Conservation (phyloP, 2,113 vertebrate genomes). For the Oenanthe oenanthe region DNA sequence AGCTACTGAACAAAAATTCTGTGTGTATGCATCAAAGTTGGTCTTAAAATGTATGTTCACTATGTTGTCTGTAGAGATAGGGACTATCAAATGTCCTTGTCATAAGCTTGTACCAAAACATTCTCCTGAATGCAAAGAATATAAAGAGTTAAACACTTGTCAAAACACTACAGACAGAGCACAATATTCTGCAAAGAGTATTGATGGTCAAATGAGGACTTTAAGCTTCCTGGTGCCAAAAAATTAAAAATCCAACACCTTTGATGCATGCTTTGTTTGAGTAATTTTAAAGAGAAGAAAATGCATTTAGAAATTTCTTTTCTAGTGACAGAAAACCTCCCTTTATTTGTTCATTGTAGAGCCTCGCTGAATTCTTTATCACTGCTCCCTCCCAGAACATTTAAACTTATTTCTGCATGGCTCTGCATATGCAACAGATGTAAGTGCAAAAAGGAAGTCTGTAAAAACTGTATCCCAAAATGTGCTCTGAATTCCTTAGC, state of each 20-base stretch:
- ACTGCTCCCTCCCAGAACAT: background rate
- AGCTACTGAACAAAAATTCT: background rate
- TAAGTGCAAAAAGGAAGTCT: background rate
- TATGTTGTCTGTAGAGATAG: background rate
- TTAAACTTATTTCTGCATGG: background rate
- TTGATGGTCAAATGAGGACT: background rate
- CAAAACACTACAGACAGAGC: background rate
- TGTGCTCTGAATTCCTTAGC: background rate
- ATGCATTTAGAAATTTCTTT: background rate
- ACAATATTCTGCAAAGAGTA: background rate
- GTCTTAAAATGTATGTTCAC: background rate
- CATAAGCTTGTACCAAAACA: background rate
- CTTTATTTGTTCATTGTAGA: background rate
- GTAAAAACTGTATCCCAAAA: background rate
- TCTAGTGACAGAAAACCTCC: background rate
- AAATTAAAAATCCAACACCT: background rate
- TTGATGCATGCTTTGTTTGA: background rate
- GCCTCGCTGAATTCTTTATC: background rate
- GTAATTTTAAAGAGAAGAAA: background rate
- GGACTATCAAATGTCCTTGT: background rate
- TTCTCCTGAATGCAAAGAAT: background rate
- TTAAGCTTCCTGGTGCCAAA: background rate
- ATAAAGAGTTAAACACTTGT: background rate
- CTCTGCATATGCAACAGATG: background rate
- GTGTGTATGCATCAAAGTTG: background rate